These are phyloP conservation scores for Spilosoma lubricipeda DNA, from an alignment of 2,888 invertebrate genomes.

Conservation along the genomic window DNA sequence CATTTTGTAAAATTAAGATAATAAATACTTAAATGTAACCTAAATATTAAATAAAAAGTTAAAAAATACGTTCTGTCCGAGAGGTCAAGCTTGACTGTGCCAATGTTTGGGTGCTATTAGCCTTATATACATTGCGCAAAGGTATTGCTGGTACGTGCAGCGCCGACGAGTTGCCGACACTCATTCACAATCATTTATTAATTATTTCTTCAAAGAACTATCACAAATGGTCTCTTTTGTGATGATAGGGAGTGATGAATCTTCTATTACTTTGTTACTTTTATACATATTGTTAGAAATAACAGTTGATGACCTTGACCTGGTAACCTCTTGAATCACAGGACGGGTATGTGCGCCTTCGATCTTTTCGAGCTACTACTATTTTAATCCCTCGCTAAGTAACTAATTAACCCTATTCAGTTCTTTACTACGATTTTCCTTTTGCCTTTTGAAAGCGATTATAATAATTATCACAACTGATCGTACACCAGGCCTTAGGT, in stretches of 20 bases:
- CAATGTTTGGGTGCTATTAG: slow-evolving; percentile 25
- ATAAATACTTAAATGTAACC: neutral
- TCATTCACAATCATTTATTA: slow-evolving; percentile 41
- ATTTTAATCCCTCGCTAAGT: neutral
- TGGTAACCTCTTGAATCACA: neutral
- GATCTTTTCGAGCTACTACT: neutral
- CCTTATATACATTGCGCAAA: slow-evolving; percentile 64
- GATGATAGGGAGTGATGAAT: slow-evolving; percentile 14
- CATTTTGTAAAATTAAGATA: slow-evolving; percentile 57
- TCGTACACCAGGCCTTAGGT: too few relatives aligned
- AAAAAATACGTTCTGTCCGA: slow-evolving; percentile 30
- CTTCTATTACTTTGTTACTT: slow-evolving; percentile 16
- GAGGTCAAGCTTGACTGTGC: slow-evolving; percentile 44
- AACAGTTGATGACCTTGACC: neutral
- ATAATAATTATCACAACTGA: too few relatives aligned
- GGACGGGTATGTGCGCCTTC: neutral
- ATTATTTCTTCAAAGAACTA: slow-evolving; percentile 34
- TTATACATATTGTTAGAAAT: neutral
- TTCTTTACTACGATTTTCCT: neutral
- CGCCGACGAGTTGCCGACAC: slow-evolving; percentile 25
- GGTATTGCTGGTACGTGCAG: slow-evolving; percentile 9
- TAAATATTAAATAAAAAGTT: slow-evolving; percentile 14
- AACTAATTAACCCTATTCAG: too few relatives aligned
- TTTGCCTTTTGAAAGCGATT: too few relatives aligned
- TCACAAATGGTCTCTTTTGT: slow-evolving; percentile 26